Evolutionary conservation across 2,113 vertebrate species (phyloP).

Genomic region (Psittacula cyanocephala): DNA sequence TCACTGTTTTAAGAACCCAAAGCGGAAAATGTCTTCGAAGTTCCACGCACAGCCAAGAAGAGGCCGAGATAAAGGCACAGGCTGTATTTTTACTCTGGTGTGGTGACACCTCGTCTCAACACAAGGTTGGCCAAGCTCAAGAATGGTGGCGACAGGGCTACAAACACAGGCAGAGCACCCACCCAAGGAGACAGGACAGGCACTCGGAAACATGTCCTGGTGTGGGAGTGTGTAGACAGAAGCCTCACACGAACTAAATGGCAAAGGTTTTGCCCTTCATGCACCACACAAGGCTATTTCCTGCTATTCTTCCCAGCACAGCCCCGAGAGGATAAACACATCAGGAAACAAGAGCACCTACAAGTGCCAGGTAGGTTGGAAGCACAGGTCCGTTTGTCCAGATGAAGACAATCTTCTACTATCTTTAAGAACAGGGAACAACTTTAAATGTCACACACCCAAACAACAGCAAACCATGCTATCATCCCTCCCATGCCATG

Average conservation of each 20-base stretch:
- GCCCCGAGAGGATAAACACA: background rate
- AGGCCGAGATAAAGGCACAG: background rate
- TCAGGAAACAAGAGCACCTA: background rate
- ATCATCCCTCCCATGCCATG: background rate
- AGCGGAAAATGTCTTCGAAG: background rate
- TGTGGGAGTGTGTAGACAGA: background rate
- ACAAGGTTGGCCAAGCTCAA: background rate
- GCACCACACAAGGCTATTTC: background rate
- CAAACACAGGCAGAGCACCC: background rate
- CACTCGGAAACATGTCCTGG: background rate
- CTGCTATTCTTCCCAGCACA: background rate
- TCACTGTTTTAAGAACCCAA: background rate
- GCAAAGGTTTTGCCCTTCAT: background rate
- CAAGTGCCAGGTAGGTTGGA: fast-evolving
- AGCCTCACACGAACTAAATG: background rate
- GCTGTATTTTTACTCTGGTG: background rate
- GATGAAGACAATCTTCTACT: background rate
- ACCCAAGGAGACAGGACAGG: background rate
- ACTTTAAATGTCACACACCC: background rate
- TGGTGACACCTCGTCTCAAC: fast-evolving
- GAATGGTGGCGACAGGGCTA: background rate
- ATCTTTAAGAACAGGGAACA: background rate
- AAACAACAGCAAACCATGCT: background rate
- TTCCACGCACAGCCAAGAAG: background rate
- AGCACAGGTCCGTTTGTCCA: background rate